Base-by-base conservation (phyloP, 1,140 invertebrate species). In the Nephila pilipes region DNA sequence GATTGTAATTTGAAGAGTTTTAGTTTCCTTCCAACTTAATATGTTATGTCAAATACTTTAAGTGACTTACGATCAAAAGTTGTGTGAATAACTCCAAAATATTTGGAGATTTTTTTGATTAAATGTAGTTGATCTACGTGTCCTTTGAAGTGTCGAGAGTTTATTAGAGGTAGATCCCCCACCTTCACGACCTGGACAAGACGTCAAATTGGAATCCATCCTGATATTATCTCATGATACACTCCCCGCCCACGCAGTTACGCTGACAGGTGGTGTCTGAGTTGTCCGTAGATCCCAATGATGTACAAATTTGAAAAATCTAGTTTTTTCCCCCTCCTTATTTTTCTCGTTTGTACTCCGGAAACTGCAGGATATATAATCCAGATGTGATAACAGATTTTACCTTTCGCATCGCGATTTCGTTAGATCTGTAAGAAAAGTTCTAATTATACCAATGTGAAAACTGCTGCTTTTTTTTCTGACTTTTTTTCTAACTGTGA, bases 211-310 rank as follows among this genome's bases (percentile, higher is more conserved):
- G 22, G 54, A 22, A 75, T 58, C 29, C 79, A 79, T 60, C 88
- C 75, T 63, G 14, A 81, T 90, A 90, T 90, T 90, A 90, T 36
- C 55, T 54, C 75, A 32, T 58, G 55, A 60, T 58, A n/a, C 25
- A 55, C 32, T 25, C n/a, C 1, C 63, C 88, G 88, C 88, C 88
- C 88, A 58, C 88, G 10, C 88, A 81, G 12, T 90, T 58, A 90
- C 18, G 36, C 25, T 90, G 88, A 90, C 88, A 90, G 88, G 88
- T 90, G 88, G 88, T 90, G 38, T 60, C 88, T 38, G 22, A 6
- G 88, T 38, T 60, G 58, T 80, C 54, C 55, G 69, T n/a, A 14
- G 18, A 80, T 90, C 80, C 38, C 46, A 75, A 75, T 36, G 69
- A 75, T 75, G 69, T 75, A 69, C 65, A 69, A 69, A 69, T 69